Evolutionary conservation across 2,888 invertebrate species (phyloP), one percentile per base, ranked within the genome.

Genomic region (Drosophila anceps): DNA sequence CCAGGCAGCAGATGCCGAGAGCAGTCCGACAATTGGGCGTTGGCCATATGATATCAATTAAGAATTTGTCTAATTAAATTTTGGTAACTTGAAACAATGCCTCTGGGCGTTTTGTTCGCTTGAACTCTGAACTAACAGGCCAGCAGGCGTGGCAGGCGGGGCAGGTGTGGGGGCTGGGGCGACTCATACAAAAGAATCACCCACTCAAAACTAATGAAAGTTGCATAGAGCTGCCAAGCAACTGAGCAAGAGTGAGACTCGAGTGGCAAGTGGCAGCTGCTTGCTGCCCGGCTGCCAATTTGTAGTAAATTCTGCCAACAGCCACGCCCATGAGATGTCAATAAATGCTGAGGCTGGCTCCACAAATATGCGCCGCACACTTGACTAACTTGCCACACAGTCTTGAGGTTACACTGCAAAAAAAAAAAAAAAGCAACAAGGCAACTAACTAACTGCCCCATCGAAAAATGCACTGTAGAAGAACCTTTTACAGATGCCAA

Each of bases 41-140:
- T 71, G 75, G 85, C 84, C 90, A 86, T 88, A 90, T 86, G 90
- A 90, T 86, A 86, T 90, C 90, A 86, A 90, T 86, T 86, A 86
- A 83, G 83, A 86, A 90, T 86, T 90, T 86, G 90, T 86, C 85
- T 86, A 86, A 86, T 86, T 86, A 85, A 90, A 90, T 90, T 89
- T 85, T 78, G 67, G 90, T 82, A 88, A 90, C 77, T 88, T 88
- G 80, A 76, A 89, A 85, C 84, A 84, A 81, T 67, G 82, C 79
- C 76, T 63, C 65, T 72, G 85, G 85, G 73, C 68, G 73, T 72
- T 72, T 48, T 73, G 71, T 69, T 48, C 86, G 80, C 86, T 90
- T 86, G 86, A 88, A 78, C 88, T 76, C 58, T 70, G 76, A 71
- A 67, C 78, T 66, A 9, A 18, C 62, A 33, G 62, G 48, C 48